Evolutionary conservation across 1,140 invertebrate species (phyloP).

Genomic region (Cydia pomonella): DNA sequence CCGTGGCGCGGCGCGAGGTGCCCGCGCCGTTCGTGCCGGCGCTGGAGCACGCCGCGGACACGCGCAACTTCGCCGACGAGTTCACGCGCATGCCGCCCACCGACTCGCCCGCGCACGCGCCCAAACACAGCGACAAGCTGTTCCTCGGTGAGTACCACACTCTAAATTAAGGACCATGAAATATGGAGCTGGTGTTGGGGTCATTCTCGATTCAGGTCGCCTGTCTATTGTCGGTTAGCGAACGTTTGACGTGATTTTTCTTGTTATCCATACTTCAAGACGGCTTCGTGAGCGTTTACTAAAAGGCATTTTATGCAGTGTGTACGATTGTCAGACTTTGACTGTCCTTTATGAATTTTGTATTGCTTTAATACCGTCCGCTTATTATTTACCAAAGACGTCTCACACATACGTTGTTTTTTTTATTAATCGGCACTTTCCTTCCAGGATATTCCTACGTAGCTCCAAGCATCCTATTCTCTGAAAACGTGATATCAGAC

Average conservation of each 20-base stretch:
- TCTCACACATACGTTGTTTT: neutral
- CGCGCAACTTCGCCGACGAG: constrained; percentile 97
- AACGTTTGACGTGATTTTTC: no score
- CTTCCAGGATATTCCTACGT: constrained; percentile 95
- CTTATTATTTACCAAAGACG: neutral
- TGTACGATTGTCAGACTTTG: no score
- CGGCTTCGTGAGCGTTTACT: no score
- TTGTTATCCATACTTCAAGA: no score
- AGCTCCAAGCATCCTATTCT: constrained; percentile 94
- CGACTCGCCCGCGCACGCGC: constrained; percentile 94
- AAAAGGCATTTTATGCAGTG: no score
- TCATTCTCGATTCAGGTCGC: no score
- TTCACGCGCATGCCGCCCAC: constrained; percentile 95
- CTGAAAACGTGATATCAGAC: constrained; percentile 90
- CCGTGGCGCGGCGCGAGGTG: constrained; percentile 86
- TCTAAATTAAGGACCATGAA: neutral
- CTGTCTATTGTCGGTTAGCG: no score
- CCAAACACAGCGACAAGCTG: constrained; percentile 91
- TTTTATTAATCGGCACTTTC: neutral
- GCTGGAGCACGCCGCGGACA: constrained; percentile 92
- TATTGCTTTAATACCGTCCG: no score
- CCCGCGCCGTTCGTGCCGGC: constrained; percentile 91
- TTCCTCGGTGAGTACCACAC: constrained; percentile 85
- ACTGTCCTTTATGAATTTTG: no score
- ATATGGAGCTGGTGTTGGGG: no score